Evolutionary conservation across 2,888 invertebrate genomes (phyloP).

Genomic region (Plebejus argus): DNA sequence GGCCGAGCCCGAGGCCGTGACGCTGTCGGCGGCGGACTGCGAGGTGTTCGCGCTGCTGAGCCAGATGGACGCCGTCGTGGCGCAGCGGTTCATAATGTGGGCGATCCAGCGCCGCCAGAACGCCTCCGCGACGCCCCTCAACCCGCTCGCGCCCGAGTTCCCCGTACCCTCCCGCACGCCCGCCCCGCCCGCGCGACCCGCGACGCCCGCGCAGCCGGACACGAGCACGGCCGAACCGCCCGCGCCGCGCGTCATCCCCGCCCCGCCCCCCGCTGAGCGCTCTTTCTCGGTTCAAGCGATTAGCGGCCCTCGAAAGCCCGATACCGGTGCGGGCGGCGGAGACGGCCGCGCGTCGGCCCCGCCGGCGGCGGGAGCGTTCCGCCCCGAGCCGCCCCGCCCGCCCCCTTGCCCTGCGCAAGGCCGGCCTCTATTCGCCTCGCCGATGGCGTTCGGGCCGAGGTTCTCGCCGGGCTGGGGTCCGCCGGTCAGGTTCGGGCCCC

Average conservation of each 20-base stretch:
- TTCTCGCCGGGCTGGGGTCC: neutral
- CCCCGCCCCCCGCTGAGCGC: neutral
- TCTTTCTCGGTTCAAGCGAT: neutral
- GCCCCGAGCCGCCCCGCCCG: neutral
- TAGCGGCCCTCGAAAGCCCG: neutral
- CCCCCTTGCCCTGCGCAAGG: neutral
- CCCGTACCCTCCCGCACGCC: neutral
- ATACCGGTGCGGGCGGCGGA: neutral
- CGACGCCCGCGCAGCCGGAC: neutral
- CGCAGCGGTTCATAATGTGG: constrained; percentile 58
- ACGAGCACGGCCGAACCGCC: constrained; percentile 18
- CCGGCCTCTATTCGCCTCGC: neutral
- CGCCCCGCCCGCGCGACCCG: neutral
- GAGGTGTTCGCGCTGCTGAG: constrained; percentile 54
- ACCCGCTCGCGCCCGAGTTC: constrained; percentile 34
- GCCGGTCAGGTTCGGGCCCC: neutral
- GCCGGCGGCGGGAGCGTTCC: neutral
- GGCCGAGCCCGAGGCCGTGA: constrained; percentile 46
- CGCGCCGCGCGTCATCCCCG: neutral
- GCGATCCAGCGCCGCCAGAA: constrained; percentile 47
- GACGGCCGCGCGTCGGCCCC: constrained; percentile 2
- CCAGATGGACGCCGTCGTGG: constrained; percentile 52
- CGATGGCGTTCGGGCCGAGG: neutral
- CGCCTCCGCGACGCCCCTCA: constrained; percentile 38
- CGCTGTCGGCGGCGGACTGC: constrained; percentile 53